Evolutionary conservation across 2,888 invertebrate species (phyloP).

Genomic region (Clistopyga incitator): DNA sequence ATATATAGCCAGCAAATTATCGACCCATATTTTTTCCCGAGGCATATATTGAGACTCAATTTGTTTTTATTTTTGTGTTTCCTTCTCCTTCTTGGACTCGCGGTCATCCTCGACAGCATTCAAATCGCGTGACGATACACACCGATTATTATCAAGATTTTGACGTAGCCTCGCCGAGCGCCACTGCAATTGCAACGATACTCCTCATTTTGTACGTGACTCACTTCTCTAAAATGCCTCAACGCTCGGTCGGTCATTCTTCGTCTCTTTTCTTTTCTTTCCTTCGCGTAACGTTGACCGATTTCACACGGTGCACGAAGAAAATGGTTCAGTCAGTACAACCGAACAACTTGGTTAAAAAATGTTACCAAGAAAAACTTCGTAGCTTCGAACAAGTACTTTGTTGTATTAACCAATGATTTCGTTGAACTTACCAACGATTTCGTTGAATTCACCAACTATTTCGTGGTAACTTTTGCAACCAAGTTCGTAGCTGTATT

Average conservation of each 20-base stretch:
- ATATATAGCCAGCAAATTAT: constrained; percentile 58
- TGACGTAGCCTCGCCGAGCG: constrained; percentile 41
- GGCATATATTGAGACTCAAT: constrained; percentile 1
- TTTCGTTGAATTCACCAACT: neutral
- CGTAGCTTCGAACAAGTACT: too few relatives aligned
- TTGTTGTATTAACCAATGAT: too few relatives aligned
- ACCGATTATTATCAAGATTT: constrained; percentile 46
- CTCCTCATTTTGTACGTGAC: constrained; percentile 43
- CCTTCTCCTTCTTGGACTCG: neutral
- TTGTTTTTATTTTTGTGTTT: constrained; percentile 3
- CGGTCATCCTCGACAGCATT: constrained; percentile 37
- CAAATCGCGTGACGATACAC: constrained; percentile 61
- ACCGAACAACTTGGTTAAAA: too few relatives aligned
- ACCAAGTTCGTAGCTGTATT: too few relatives aligned
- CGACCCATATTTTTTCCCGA: constrained; percentile 53
- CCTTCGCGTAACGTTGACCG: constrained; percentile 22
- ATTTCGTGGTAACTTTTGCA: too few relatives aligned
- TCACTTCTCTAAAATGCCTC: constrained; percentile 20
- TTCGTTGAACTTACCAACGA: neutral
- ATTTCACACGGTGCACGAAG: constrained; percentile 22
- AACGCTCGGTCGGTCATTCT: constrained; percentile 28
- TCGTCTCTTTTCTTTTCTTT: neutral
- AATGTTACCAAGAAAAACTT: too few relatives aligned
- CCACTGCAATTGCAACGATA: constrained; percentile 46
- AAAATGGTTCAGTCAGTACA: too few relatives aligned